Evolutionary conservation across 2,797 vertebrate species (phyloP), one percentile per base, ranked within the genome.

Genomic region (Rhinichthys osculus): DNA sequence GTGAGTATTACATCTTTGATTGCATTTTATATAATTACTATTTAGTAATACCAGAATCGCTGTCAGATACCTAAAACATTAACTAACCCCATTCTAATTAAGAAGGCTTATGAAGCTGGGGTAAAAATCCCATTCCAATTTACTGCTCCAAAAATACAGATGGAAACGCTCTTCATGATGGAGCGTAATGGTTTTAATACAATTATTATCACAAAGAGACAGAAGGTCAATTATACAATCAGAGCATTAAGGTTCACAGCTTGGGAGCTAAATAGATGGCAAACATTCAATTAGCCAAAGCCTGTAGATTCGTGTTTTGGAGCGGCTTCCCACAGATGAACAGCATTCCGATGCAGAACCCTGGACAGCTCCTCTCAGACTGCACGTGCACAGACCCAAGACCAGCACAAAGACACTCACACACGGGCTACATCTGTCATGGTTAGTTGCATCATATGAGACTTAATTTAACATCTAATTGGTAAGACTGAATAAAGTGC

Each of bases 311-410:
- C 0, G 74, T 50, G 54, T 38, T 50, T 59, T 50, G 16, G 30
- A 7, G 70, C 87, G 71, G 76, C 93, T 93, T 89, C 90, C 93
- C 91, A 89, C 87, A 84, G 66, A 73, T 27, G 86, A 87, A 78
- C 69, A 86, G 91, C 78, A 57, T 90, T 90, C 27, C 35, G 54
- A 90, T 93, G 92, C 89, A 94, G 93, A 89, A 94, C 92, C 92
- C 90, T 86, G 92, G 93, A 94, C 90, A 94, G 94, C 91, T 91
- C 89, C 89, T 81, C 14, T 52, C 30, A 67, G 8, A 70, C 14
- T 40, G 23, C 50, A 62, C 50, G 5, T 30, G 23, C 27, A 13
- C 30, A 47, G 47, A 83, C 50, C 57, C 64, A 30, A 30, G 62
- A 27, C 62, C 62, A 64, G 57, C 57, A 14, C 62, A 77, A 54